These are phyloP conservation scores for Melanostoma scalare DNA, from an alignment of 2,888 invertebrate species.

Conservation along the genomic window DNA sequence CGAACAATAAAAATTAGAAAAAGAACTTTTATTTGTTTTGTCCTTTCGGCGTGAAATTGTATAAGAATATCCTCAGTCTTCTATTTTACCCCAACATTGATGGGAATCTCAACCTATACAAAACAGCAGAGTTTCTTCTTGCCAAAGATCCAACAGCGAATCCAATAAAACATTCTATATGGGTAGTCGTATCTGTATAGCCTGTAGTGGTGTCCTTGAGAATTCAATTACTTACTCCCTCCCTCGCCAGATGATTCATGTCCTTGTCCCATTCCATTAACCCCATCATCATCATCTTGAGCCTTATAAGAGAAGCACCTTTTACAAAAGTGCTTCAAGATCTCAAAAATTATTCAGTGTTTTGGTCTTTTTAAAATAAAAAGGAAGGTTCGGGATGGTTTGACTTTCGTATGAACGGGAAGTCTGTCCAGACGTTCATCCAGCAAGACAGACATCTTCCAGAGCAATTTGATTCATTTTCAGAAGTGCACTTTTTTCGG, in stretches of 20 bases:
- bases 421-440: conserved; percentile 12
- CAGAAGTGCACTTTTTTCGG: conserved; percentile 13
- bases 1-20: conserved; percentile 42
- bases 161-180: conserved; percentile 62
- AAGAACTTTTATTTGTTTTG: background rate
- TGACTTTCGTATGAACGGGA: conserved; percentile 11
- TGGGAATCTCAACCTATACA: conserved; percentile 22
- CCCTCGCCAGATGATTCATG: conserved; percentile 42
- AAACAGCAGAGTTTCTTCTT: conserved; percentile 21
- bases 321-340: conserved; percentile 34
- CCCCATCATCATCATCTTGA: conserved; percentile 24
- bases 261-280: conserved; percentile 10
- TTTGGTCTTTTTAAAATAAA: conserved; percentile 4
- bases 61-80: conserved; percentile 17
- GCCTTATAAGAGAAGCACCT: conserved; percentile 19
- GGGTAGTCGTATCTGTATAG: conserved; percentile 1
- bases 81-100: conserved; percentile 9
- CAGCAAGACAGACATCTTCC: conserved; percentile 21
- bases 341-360: conserved; percentile 5
- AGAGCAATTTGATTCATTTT: conserved; percentile 29
- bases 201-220: conserved; percentile 44
- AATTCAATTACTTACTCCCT: conserved; percentile 58
- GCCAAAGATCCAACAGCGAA: conserved; percentile 47
- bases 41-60: conserved; percentile 21
- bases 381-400: conserved; percentile 34